Evolutionary conservation across 1,140 invertebrate genomes (phyloP).

Genomic region (Lasioglossum baleicum): DNA sequence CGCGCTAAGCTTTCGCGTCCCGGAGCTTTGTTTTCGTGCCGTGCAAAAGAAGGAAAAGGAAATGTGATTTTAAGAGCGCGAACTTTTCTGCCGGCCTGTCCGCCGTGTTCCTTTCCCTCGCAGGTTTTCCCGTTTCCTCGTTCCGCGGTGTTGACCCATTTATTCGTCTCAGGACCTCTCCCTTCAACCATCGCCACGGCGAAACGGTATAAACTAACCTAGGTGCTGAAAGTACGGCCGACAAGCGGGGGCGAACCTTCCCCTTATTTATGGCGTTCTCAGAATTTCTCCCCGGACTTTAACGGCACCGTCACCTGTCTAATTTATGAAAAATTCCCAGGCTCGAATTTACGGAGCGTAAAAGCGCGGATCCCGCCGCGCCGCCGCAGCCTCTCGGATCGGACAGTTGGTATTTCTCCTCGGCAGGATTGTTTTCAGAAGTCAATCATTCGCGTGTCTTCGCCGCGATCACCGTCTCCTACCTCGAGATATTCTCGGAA

Average conservation of each 20-base stretch:
- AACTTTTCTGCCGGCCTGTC: conserved; percentile 42
- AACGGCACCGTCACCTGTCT: conserved; percentile 61
- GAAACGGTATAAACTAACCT: conserved; percentile 48
- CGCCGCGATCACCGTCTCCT: conserved; percentile 21
- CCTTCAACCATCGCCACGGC: conserved; percentile 19
- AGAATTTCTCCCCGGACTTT: conserved; percentile 60
- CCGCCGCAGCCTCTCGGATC: not conserved
- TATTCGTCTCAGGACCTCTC: not conserved
- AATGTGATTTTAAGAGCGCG: conserved; percentile 57
- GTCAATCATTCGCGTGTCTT: conserved; percentile 23
- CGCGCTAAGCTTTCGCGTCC: conserved; percentile 14
- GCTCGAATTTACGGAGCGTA: conserved; percentile 60
- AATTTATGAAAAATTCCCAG: conserved; percentile 67
- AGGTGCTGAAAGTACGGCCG: conserved; percentile 51
- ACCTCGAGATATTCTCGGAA: not conserved
- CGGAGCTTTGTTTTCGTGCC: conserved; percentile 33
- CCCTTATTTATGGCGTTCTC: conserved; percentile 63
- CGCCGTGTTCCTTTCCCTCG: not conserved
- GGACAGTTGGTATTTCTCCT: conserved; percentile 31
- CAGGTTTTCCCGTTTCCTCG: not conserved
- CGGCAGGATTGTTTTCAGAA: conserved; percentile 48
- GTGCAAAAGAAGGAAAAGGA: conserved; percentile 24
- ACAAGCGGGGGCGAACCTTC: conserved; percentile 42
- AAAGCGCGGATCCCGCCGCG: conserved; percentile 45
- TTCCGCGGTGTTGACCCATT: conserved; percentile 22